Conservation (phyloP, 2,797 vertebrate genomes). For the Neoniphon sammara region DNA sequence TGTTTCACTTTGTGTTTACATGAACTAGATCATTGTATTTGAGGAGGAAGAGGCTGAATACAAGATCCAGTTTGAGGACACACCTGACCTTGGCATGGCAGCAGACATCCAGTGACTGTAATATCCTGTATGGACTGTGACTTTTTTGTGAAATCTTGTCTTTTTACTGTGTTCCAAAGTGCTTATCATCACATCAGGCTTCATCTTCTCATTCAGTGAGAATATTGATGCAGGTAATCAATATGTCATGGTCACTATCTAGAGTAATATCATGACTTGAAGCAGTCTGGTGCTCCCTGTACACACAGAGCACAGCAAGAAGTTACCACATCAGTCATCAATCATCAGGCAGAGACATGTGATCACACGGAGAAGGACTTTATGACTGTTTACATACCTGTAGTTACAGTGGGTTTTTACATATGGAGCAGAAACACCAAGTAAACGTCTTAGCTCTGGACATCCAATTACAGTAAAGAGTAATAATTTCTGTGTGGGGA, state of each 20-base stretch:
- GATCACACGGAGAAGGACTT: slow-evolving; percentile 49
- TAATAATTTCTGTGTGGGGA: slow-evolving; percentile 15
- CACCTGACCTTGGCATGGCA: slow-evolving; percentile 88
- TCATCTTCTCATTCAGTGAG: neutral
- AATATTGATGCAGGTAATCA: neutral
- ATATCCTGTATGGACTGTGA: neutral
- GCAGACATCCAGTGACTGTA: slow-evolving; percentile 85
- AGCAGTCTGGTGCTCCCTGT: no score
- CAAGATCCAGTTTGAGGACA: slow-evolving; percentile 86
- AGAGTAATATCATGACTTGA: neutral
- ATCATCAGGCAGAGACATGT: slow-evolving; percentile 14
- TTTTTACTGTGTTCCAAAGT: neutral
- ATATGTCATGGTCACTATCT: neutral
- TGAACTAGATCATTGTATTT: slow-evolving; percentile 88
- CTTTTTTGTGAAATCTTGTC: neutral
- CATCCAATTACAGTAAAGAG: slow-evolving; percentile 16
- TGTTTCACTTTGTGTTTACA: slow-evolving; percentile 19
- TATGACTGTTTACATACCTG: slow-evolving; percentile 61
- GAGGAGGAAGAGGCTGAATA: slow-evolving; percentile 89
- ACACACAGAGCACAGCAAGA: neutral
- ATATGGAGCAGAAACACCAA: slow-evolving; percentile 33
- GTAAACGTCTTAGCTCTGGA: slow-evolving; percentile 16
- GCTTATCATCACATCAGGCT: neutral
- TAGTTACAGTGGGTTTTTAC: slow-evolving; percentile 51
- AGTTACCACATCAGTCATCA: neutral